These are phyloP conservation scores for Congeria kusceri DNA, from an alignment of 2,888 invertebrate genomes.

Conservation along the genomic window DNA sequence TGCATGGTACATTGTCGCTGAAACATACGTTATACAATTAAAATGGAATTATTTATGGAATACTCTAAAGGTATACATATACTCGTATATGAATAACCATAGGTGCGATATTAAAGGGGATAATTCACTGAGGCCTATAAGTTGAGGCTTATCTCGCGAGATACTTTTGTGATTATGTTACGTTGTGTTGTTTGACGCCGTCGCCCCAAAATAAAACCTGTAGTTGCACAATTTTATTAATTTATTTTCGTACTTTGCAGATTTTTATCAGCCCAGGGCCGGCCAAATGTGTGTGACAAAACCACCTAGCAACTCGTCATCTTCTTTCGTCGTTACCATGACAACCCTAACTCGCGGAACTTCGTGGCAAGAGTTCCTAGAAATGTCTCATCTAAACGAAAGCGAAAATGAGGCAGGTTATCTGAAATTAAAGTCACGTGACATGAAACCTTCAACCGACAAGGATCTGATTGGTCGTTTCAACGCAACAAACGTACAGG, in stretches of 20 bases:
- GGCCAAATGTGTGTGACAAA: slow-evolving; percentile 44
- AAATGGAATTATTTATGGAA: no score
- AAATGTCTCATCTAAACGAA: slow-evolving; percentile 46
- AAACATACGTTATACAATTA: no score
- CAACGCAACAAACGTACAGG: slow-evolving; percentile 49
- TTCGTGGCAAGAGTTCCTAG: slow-evolving; percentile 48
- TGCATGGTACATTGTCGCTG: no score
- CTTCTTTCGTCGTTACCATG: slow-evolving; percentile 34
- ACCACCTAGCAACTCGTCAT: slow-evolving; percentile 11
- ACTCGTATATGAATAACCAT: not conserved
- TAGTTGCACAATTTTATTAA: not conserved
- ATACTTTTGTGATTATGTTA: not conserved
- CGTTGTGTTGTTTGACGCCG: no score
- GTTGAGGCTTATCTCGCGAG: not conserved
- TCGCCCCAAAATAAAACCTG: not conserved
- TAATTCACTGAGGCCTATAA: not conserved
- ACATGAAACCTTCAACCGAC: slow-evolving; percentile 23
- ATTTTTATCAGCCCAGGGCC: slow-evolving; percentile 33
- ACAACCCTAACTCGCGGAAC: slow-evolving; percentile 49
- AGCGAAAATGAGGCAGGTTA: slow-evolving; percentile 46
- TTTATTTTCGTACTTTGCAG: slow-evolving; percentile 25
- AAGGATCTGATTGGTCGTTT: slow-evolving; percentile 53
- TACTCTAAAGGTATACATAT: no score
- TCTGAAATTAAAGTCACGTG: slow-evolving; percentile 20
- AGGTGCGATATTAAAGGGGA: not conserved